Conservation (phyloP, 2,113 vertebrate species). For the Neopipo cinnamomea region DNA sequence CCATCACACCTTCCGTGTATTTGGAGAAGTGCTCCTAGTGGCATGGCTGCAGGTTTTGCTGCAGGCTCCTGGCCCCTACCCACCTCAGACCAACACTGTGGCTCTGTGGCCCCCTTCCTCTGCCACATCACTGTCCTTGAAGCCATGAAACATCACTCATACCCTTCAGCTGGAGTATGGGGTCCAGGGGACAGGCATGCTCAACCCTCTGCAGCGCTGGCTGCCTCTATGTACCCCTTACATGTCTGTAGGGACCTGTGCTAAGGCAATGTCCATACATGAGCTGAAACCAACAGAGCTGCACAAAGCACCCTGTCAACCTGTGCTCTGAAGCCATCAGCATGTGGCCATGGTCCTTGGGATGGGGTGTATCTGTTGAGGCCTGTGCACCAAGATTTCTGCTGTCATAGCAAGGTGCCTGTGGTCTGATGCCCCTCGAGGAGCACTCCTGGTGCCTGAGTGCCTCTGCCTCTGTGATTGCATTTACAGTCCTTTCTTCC, state of each 20-base stretch:
- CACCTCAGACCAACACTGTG: not conserved
- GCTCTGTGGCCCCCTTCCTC: not conserved
- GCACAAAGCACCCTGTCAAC: not conserved
- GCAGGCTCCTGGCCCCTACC: not conserved
- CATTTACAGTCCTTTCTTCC: not conserved
- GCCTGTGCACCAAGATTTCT: not conserved
- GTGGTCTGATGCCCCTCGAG: not conserved
- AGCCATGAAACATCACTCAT: not conserved
- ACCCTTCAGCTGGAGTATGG: not conserved
- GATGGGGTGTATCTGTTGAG: fast-evolving
- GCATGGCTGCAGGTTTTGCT: not conserved
- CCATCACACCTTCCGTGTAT: not conserved
- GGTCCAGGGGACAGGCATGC: not conserved
- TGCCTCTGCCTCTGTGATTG: not conserved
- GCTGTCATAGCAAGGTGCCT: not conserved
- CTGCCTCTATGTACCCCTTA: not conserved
- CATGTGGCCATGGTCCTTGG: not conserved
- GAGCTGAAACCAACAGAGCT: not conserved
- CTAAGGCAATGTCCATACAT: fast-evolving
- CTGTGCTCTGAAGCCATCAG: not conserved
- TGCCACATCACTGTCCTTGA: fast-evolving
- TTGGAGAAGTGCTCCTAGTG: not conserved
- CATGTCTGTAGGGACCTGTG: not conserved
- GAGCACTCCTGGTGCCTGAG: not conserved
- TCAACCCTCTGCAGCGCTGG: not conserved